Base-by-base conservation (phyloP, 2,888 invertebrate species). In the Hypercompe scribonia region DNA sequence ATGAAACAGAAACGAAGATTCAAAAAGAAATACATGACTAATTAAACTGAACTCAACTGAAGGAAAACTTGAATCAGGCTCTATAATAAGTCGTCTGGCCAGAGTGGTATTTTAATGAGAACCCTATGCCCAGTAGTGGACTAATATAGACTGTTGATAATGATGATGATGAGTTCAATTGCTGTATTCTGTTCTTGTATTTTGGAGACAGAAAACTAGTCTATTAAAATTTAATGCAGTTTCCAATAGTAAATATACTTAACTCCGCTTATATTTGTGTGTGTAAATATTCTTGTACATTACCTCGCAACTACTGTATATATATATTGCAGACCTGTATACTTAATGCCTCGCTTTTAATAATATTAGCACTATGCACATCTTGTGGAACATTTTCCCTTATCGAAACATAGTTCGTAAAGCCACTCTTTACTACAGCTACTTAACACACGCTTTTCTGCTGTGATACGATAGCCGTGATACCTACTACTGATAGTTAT, bases 311-410 rank as follows among this genome's bases (percentile, higher is more conserved):
- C 31, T 33, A 31, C 13, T 46, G 66, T 46, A 66, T 46, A 24
- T 46, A 24, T 31, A 46, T 42, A 24, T 21, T 46, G 33, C 66
- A 46, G 66, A 24, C 31, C 58, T 15, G 13, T 5, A 28, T n/a
- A n/a, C n/a, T n/a, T n/a, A 4, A 58, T 58, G 15, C 13, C 28
- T 28, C 13, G 18, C 61, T 5, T 46, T 46, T 66, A 42, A 66
- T 31, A 42, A 66, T 21, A 42, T 66, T 66, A 66, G 42, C 42
- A 66, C 66, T 42, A 65, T 65, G 42, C 31, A 66, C 42, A 42
- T 66, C 28, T 11, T 21, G 18, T 11, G 46, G 24, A n/a, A 46
- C 66, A 46, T 66, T 66, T 46, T 66, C 66, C 66, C 13, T 65
- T 46, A 66, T 66, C 66, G 10, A 61, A 66, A 66, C 65, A 34